Evolutionary conservation across 1,140 invertebrate species (phyloP).

Genomic region (Drosophila grimshawi): DNA sequence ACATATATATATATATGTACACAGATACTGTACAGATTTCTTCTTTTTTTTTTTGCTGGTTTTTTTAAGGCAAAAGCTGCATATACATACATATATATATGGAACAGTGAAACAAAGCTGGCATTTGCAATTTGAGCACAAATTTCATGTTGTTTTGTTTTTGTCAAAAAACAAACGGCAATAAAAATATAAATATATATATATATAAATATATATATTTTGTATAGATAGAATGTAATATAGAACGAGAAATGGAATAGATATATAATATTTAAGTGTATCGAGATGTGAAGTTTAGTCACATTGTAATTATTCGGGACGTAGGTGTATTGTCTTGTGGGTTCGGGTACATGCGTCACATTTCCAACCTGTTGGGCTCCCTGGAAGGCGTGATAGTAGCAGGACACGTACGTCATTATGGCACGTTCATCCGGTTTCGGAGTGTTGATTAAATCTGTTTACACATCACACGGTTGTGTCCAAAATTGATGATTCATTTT

Average conservation of each 20-base stretch:
- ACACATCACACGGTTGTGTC: constrained; percentile 57
- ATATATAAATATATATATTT: constrained; percentile 10
- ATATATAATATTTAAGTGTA: constrained; percentile 80
- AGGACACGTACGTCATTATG: constrained; percentile 99
- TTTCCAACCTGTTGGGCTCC: constrained; percentile 96
- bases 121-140: constrained; percentile 18
- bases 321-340: constrained; percentile 85
- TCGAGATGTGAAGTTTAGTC: constrained; percentile 84
- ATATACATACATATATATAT: background rate
- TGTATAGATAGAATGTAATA: background rate
- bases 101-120: constrained; percentile 5
- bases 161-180: constrained; percentile 73
- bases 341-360: constrained; percentile 85
- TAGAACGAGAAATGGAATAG: constrained; percentile 54
- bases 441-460: constrained; percentile 98
- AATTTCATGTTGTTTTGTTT: constrained; percentile 21
- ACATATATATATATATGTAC: too few species aligned
- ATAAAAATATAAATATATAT: constrained; percentile 42
- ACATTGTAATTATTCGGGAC: constrained; percentile 85
- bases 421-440: constrained; percentile 98
- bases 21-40: background rate
- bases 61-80: constrained; percentile 12
- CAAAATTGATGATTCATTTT: constrained; percentile 16
- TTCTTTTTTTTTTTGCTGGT: background rate
- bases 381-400: constrained; percentile 99